A percentile compares a stretch with the other conserved stretches of the same genome.
Evolutionary conservation across 2,113 vertebrate genomes (phyloP).

Genomic region (Gallinago media): DNA sequence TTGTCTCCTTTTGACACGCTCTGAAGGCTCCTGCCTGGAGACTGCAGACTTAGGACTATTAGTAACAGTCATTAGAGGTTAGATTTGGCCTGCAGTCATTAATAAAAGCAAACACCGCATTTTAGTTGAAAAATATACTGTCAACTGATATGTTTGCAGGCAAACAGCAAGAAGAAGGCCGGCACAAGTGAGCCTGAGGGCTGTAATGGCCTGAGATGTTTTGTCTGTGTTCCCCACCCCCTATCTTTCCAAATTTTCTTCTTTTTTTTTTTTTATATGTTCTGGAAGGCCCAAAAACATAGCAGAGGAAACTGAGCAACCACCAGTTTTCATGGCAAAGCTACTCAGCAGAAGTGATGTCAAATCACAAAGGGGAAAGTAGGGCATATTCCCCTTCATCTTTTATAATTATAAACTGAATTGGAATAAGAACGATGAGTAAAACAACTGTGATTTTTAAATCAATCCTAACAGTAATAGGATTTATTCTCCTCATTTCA

Average conservation of each 20-base stretch:
- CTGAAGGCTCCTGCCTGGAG: not conserved
- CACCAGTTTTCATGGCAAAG: not conserved
- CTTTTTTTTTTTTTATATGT: not conserved
- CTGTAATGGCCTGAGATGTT: not conserved
- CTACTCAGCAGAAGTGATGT: not conserved
- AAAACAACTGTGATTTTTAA: constrained; percentile 25
- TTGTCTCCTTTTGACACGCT: not conserved
- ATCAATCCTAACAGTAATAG: not conserved
- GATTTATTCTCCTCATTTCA: not conserved
- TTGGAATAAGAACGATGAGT: constrained; percentile 5
- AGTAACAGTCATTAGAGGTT: not conserved
- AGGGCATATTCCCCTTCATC: constrained; percentile 13
- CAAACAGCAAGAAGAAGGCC: not conserved
- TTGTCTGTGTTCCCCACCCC: not conserved
- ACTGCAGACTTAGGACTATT: not conserved
- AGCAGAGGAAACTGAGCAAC: not conserved
- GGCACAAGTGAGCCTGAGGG: not conserved
- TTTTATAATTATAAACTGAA: not conserved
- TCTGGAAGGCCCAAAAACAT: not conserved
- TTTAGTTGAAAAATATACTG: not conserved
- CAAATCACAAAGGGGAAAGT: constrained; percentile 8
- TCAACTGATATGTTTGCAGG: not conserved
- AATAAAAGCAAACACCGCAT: not conserved
- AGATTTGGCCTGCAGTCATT: not conserved
- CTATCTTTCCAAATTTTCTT: not conserved